Evolutionary conservation across 2,888 invertebrate genomes (phyloP).

Genomic region (Standfussiana lucernea): DNA sequence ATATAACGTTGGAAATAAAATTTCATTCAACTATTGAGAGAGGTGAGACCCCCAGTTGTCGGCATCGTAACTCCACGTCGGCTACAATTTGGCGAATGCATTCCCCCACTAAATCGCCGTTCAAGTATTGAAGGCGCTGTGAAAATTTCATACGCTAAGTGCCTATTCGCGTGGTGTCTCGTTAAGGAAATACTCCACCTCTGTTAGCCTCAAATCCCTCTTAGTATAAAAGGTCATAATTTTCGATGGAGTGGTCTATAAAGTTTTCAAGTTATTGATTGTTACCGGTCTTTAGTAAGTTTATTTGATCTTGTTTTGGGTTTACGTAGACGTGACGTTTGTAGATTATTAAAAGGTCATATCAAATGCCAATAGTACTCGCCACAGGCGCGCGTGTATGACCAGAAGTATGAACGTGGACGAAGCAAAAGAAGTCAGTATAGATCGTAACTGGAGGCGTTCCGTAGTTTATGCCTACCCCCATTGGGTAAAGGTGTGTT

Average conservation of each 20-base stretch:
- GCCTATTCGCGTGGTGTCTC: constrained; percentile 77
- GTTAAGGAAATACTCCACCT: constrained; percentile 77
- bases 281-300: constrained; percentile 10
- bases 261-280: constrained; percentile 45
- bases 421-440: neutral
- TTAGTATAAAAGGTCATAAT: constrained; percentile 67
- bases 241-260: constrained; percentile 45
- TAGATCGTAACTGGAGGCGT: neutral
- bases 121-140: constrained; percentile 80
- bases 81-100: constrained; percentile 82
- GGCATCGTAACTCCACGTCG: constrained; percentile 68
- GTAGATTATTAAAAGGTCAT: neutral
- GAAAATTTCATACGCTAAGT: constrained; percentile 87
- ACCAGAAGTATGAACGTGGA: neutral
- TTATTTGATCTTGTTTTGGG: neutral
- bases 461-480: no score
- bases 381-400: neutral
- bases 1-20: constrained; percentile 40
- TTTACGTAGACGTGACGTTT: neutral
- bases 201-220: constrained; percentile 71
- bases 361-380: neutral
- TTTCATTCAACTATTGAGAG: constrained; percentile 36
- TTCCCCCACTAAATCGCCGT: constrained; percentile 80
- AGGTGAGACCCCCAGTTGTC: constrained; percentile 65
- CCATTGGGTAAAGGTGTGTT: neutral